phyloP scores from a whole-genome alignment of 2,113 vertebrate genomes.

The Gallinago jamesoni region DNA sequence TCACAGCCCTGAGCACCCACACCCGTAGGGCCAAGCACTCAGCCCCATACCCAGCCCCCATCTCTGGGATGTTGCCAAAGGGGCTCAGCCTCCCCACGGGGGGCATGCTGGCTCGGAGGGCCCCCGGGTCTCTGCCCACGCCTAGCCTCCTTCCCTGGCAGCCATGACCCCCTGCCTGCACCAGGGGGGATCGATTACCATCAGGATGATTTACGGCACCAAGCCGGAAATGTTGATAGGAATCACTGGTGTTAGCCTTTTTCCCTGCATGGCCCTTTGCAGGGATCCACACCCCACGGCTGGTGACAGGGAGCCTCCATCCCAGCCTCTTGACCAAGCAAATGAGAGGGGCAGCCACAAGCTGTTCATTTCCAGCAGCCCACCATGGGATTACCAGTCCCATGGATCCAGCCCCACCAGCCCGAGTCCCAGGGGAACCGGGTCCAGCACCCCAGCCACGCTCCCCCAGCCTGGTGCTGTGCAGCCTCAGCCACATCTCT shows the following conservation, averaged over 20 bases:
- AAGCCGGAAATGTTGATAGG: fast-evolving
- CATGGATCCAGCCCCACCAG: background rate
- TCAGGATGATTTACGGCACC: background rate
- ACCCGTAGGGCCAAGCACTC: fast-evolving
- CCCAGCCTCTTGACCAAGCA: background rate
- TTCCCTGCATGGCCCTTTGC: background rate
- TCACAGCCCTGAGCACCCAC: background rate
- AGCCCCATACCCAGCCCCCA: background rate
- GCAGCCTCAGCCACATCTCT: background rate
- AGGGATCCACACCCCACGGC: fast-evolving
- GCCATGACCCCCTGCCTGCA: fast-evolving
- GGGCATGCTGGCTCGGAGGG: background rate
- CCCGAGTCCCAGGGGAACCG: background rate
- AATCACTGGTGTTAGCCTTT: background rate
- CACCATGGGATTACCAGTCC: too few relatives aligned
- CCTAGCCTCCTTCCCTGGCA: background rate
- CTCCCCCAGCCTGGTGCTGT: background rate
- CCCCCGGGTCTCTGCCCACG: background rate
- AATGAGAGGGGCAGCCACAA: background rate
- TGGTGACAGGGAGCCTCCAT: background rate
- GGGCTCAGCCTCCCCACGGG: background rate
- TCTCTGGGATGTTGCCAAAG: background rate
- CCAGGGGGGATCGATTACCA: background rate
- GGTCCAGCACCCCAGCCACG: fast-evolving
- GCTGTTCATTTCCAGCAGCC: background rate